Evolutionary conservation across 2,888 invertebrate species (phyloP), one percentile per base, ranked within the genome.

Genomic region (Congeria kusceri): DNA sequence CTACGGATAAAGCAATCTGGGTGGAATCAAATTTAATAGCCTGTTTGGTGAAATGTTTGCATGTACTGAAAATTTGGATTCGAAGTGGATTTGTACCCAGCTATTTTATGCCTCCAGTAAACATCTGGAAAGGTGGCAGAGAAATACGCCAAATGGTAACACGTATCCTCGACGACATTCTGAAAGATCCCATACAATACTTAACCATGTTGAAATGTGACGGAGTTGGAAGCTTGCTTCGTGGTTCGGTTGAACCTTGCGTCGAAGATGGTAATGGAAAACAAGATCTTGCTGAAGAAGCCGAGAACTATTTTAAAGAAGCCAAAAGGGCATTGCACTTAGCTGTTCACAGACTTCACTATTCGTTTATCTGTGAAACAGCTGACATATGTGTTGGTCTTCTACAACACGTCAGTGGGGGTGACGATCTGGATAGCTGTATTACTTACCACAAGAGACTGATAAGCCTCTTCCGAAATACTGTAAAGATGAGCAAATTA

Each of bases 291-390:
- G n/a, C 25, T 2, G 25, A 23, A 53, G 23, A 20, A 4, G n/a
- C 9, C 4, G 28, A 58, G 2, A 27, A 58, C 23, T 23, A 23
- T 27, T 58, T 23, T 58, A 1, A 27, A 28, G 13, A n/a, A n/a
- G 27, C 58, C 23, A 58, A 58, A 58, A 25, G 58, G 15, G 18
- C 28, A 20, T 18, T 58, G 28, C 58, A 58, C 27, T 29, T 58
- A 13, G 3, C 58, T 25, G 58, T 58, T 29, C 28, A 58, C 29
- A 27, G 28, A 9, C 29, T 58, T 1, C 58, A 58, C 27, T 58
- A 58, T 58, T 25, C 25, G 28, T 58, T 28, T 29, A 27, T 58
- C n/a, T n/a, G 58, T 28, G 58, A 58, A 29, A 28, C 28, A n/a
- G 29, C 29, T 7, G 7, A 27, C 56, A 7, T 15, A 1, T 20